Base-by-base conservation (phyloP, 2,113 vertebrate species). In the Eublepharis macularius region DNA sequence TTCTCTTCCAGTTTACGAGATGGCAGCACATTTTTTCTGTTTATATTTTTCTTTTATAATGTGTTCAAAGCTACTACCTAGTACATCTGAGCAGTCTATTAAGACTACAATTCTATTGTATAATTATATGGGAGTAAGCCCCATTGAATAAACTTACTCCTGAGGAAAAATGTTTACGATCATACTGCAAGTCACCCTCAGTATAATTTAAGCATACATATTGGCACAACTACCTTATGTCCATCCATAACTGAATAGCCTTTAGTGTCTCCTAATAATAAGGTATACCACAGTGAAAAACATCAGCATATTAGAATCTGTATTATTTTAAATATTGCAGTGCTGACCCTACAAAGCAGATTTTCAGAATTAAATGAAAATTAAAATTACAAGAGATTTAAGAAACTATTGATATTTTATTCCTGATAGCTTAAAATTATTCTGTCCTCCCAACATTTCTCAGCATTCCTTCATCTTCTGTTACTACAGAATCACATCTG, bases 221-320 rank as follows among this genome's bases (percentile, higher is more conserved):
- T 74, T 82, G 43, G 2, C 16, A 83, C 68, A 86, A 90, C 76
- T 85, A 45, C 66, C 85, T 89, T 60, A 65, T 89, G 41, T 83
- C 87, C 26, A 76, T 73, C 43, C 47, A 76, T 79, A 86, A 78
- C 82, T 66, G n/a, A 36, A 51, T 3, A 87, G 60, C 69, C 39
- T 75, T 89, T 82, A 88, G 60, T 75, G 87, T 80, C 51, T 73
- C 70, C 54, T 39, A 83, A 57, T 80, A 91, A 88, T 54, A 76
- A 72, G 86, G 76, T 88, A 49, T 13, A 85, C 79, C 47, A 83
- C 14, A 82, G 75, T 74, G 86, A 78, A 91, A 34, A 29, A 88
- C n/a, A 92, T 89, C 11, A 49, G 63, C 65, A 43, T 68, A 90
- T 89, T 83, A 47, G 70, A 85, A 91, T 36, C 83, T 76, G 51